Evolutionary conservation across 2,113 vertebrate species (phyloP), one percentile per base, ranked within the genome.

Genomic region (Psittacus erithacus): DNA sequence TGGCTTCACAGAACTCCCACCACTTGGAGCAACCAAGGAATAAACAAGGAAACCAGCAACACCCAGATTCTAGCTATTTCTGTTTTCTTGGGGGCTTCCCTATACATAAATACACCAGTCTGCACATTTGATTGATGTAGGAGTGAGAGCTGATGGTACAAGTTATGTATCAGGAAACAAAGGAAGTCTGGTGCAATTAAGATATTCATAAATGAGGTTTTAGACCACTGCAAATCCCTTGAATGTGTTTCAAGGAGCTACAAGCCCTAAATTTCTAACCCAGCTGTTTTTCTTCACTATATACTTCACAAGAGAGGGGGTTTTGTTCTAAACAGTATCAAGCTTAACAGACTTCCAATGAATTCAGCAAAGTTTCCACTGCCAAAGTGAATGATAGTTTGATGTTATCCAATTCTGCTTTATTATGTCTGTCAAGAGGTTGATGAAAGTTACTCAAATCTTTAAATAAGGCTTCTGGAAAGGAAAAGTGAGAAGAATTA

Each of bases 401-500:
- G 76, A 92, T 90, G 79, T 91, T 94, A 93, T 92, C 95, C 82
- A 33, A 1, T 44, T 71, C 60, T 86, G 86, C 88, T 88, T 95
- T 92, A 94, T 90, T 96, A 81, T 5, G 1, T 43, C 82, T 93
- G 86, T 82, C 90, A 86, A 86, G 38, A 60, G 43, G 11, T 29
- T 83, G 95, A 90, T 83, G 92, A 92, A 96, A 96, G 91, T 82
- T 86, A 68, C 83, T 78, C 73, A 71, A 47, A 94, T 55, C 85
- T 81, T 88, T 68, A 17, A 73, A 53, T 59, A 50, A 75, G 29
- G 82, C 60, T 88, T 75, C 80, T 11, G 50, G 68, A 83, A 92
- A 73, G 52, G 39, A 64, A 43, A 86, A 88, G 15, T 3, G 10
- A 67, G 64, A 60, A 90, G 76, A 92, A 90, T 75, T 44, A 70